Evolutionary conservation across 2,888 invertebrate genomes (phyloP), one percentile per base, ranked within the genome.

Genomic region (Cinara cedri): DNA sequence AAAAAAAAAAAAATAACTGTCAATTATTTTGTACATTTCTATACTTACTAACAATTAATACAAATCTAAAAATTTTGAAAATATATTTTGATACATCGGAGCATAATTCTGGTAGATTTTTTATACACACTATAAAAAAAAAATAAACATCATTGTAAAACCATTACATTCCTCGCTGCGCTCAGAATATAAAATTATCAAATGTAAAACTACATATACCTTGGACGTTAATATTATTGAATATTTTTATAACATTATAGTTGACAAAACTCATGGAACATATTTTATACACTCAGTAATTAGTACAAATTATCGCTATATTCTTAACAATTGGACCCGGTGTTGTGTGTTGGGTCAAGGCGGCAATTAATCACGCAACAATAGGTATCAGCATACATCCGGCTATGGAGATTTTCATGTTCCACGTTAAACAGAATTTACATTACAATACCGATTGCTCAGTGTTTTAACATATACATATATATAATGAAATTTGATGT

Each of bases 381-480:
- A 78, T 78, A 78, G 76, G 66, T 78, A 60, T 76, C 68, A 9
- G 76, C 76, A 76, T 68, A 68, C 34, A 78, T 78, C 76, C 76
- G 76, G 76, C 60, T 60, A 78, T 60, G 76, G 60, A 66, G 55
- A 66, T 78, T 78, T 34, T 78, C 57, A 26, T 68, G 49, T 70
- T 78, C 19, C 55, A 78, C 34, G 49, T 65, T 75, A 24, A 75
- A 65, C 46, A 70, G 19, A 68, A 78, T 78, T 78, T 60, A 60
- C 76, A 78, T 78, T 51, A 78, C 68, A 78, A 78, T 78, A 60
- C 66, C 55, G 11, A 76, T 76, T 46, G 76, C 14, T 24, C 34
- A 44, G 49, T 68, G 68, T 66, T 76, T 65, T 66, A 65, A 65
- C 34, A 42, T 51, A 60, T 34, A 34, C 34, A 6, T 34, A 6